Percentiles rank a stretch among this genome's conserved stretches.
phyloP scores from a whole-genome alignment of 2,797 vertebrate species.

The Peromyscus attwateri region DNA sequence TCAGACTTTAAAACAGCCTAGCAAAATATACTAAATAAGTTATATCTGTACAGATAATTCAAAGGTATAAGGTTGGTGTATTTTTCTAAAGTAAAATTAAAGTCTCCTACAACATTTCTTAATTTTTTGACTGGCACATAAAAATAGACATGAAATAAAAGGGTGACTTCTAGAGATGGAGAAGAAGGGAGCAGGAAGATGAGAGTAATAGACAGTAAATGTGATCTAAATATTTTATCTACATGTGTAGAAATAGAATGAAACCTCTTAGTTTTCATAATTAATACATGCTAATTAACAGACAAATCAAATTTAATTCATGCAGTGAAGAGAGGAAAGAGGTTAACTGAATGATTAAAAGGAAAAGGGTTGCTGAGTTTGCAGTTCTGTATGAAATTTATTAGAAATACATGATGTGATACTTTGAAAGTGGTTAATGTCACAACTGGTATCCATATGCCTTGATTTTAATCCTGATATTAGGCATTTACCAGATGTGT shows the following conservation, averaged over 20 bases:
- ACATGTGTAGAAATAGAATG: not conserved
- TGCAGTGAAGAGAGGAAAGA: not conserved
- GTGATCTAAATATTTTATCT: not conserved
- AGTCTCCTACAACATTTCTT: not conserved
- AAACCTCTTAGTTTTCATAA: not conserved
- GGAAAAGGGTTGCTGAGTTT: conserved; percentile 5
- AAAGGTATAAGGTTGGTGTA: not conserved
- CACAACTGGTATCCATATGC: conserved; percentile 43
- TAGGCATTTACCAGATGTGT: conserved; percentile 36
- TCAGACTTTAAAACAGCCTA: conserved; percentile 62
- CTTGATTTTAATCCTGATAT: conserved; percentile 44
- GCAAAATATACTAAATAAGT: conserved; percentile 63
- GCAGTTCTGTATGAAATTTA: not conserved
- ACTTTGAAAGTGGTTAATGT: not conserved
- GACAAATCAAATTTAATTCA: not conserved
- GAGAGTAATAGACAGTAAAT: not conserved
- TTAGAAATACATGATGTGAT: conserved; percentile 35
- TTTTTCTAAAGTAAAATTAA: conserved; percentile 52
- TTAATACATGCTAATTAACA: not conserved
- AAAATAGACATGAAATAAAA: not conserved
- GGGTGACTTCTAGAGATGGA: not conserved
- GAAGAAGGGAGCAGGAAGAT: not conserved
- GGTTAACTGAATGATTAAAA: conserved; percentile 24
- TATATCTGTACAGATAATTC: not conserved
- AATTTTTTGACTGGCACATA: not conserved